Evolutionary conservation across 1,140 invertebrate genomes (phyloP).

Genomic region (Sarcophaga peregrina): DNA sequence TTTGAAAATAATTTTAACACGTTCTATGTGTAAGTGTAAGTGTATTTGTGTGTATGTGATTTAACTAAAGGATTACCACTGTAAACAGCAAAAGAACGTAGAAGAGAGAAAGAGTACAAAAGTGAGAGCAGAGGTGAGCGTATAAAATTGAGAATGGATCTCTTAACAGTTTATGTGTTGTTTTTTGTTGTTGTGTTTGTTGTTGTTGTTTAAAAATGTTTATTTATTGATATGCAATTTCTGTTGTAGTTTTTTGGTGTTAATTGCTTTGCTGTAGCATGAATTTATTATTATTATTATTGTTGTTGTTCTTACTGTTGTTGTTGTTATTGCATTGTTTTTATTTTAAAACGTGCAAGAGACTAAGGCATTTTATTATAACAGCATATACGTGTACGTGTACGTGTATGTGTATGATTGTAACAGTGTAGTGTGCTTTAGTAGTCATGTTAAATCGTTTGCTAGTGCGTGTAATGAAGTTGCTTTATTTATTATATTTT

Average conservation of each 20-base stretch:
- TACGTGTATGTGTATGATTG: background rate
- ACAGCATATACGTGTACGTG: background rate
- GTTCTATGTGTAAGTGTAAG: background rate
- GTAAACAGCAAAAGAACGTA: background rate
- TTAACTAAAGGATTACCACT: too few relatives aligned
- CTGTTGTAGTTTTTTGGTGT: conserved; percentile 38
- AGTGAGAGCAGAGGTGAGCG: background rate
- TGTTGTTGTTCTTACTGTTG: background rate
- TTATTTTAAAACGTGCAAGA: background rate
- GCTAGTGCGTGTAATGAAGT: conserved; percentile 40
- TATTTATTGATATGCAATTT: conserved; percentile 42
- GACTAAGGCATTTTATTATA: background rate
- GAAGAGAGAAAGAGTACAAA: background rate
- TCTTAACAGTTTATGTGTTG: too few relatives aligned
- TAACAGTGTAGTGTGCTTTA: too few relatives aligned
- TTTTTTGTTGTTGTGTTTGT: background rate
- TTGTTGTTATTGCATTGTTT: background rate
- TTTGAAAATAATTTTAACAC: conserved; percentile 2
- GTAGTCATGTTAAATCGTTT: conserved; percentile 25
- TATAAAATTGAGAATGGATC: too few relatives aligned
- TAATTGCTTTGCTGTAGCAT: conserved; percentile 37
- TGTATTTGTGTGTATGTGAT: too few relatives aligned
- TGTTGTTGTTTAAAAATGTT: conserved; percentile 7
- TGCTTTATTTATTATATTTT: conserved; percentile 39
- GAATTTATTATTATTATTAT: background rate